These are phyloP conservation scores for Rostratula benghalensis DNA, from an alignment of 2,113 vertebrate species.

Conservation along the genomic window DNA sequence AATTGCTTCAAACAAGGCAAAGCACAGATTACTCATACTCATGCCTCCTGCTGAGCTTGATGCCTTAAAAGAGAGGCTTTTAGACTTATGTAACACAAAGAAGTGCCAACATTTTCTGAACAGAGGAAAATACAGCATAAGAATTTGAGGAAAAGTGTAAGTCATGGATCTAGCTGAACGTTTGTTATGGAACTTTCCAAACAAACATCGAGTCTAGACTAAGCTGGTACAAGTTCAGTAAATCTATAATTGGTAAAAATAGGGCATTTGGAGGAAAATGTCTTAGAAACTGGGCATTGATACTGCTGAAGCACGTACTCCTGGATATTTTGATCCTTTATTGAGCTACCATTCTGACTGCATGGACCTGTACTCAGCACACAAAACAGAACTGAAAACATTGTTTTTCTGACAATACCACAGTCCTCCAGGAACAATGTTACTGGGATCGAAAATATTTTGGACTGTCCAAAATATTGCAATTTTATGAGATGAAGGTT, in stretches of 20 bases:
- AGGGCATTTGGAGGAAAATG: background rate
- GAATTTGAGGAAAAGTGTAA: too few species aligned
- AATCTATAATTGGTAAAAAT: background rate
- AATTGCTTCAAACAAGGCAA: constrained; percentile 32
- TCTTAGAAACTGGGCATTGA: background rate
- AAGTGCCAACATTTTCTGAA: background rate
- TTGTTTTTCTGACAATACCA: background rate
- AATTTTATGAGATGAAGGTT: background rate
- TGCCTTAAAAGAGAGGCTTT: constrained; percentile 1
- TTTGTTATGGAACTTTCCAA: background rate
- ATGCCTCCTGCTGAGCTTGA: background rate
- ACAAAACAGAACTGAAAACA: background rate
- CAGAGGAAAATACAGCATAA: constrained; percentile 17
- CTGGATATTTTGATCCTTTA: background rate
- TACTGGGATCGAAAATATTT: background rate
- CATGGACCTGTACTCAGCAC: background rate
- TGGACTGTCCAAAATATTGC: background rate
- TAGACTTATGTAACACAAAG: background rate
- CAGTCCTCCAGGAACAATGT: background rate
- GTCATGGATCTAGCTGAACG: background rate
- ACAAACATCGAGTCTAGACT: background rate
- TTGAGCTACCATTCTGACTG: background rate
- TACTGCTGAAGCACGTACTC: background rate
- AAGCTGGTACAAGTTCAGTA: background rate
- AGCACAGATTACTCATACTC: constrained; percentile 13